Conservation (phyloP, 2,113 vertebrate genomes). For the Dendropsophus ebraccatus region DNA sequence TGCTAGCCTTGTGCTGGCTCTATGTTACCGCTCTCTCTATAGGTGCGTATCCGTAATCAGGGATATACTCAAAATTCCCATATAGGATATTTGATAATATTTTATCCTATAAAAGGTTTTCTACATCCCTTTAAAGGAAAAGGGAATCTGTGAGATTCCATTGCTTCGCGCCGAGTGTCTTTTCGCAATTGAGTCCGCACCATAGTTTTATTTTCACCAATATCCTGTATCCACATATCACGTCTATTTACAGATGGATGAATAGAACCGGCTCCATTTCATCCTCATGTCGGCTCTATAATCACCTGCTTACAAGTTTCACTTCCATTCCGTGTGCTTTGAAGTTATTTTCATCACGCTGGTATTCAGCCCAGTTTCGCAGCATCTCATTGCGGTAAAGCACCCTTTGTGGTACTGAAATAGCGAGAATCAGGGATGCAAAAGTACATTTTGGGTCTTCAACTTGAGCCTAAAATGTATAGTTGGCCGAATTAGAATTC, state of each 20-base stretch:
- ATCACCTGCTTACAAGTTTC: conserved; percentile 21
- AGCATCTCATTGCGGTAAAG: not conserved
- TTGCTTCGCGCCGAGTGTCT: not conserved
- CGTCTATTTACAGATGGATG: not conserved
- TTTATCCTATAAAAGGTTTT: too few relatives aligned
- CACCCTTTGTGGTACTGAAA: not conserved
- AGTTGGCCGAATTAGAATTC: not conserved
- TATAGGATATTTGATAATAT: too few relatives aligned
- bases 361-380: conserved; percentile 22
- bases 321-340: not conserved
- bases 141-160: too few relatives aligned
- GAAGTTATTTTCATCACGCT: conserved; percentile 34
- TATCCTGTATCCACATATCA: not conserved
- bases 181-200: not conserved
- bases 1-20: too few relatives aligned
- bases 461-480: not conserved
- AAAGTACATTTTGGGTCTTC: not conserved
- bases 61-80: too few relatives aligned
- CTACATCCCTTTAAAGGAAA: too few relatives aligned
- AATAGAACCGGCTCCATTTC: not conserved
- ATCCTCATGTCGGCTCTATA: not conserved
- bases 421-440: not conserved
- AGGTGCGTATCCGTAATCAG: too few relatives aligned
- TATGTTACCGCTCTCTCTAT: too few relatives aligned
- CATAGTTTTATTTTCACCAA: not conserved